These are phyloP conservation scores for Pterocles burchelli DNA, from an alignment of 2,113 vertebrate species.

Conservation along the genomic window DNA sequence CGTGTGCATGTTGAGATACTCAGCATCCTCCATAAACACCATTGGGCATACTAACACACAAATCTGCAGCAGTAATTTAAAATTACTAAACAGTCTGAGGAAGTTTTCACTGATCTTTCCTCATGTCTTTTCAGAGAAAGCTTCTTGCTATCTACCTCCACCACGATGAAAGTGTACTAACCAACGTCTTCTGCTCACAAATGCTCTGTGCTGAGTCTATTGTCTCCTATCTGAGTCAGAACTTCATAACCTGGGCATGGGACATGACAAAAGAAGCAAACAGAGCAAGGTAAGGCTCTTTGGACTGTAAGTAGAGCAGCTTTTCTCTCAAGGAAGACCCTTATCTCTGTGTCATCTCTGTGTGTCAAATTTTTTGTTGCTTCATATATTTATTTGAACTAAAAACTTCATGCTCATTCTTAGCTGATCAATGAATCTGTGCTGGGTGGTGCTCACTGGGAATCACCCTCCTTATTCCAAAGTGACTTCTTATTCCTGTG, in stretches of 20 bases:
- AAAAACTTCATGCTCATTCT: background rate
- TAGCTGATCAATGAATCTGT: background rate
- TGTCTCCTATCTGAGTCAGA: slow-evolving; percentile 98
- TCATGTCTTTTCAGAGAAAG: slow-evolving; percentile 88
- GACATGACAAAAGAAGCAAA: slow-evolving; percentile 97
- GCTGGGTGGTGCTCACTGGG: background rate
- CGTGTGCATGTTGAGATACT: background rate
- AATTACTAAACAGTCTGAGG: background rate
- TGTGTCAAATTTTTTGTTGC: background rate
- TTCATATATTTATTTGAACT: background rate
- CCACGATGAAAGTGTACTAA: slow-evolving; percentile 97
- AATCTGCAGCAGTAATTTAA: background rate
- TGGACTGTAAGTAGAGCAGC: background rate
- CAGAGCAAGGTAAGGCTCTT: slow-evolving; percentile 89
- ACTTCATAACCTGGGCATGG: slow-evolving; percentile 99
- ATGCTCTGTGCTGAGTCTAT: slow-evolving; percentile 99
- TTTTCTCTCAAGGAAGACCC: background rate
- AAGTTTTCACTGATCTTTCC: slow-evolving; percentile 32
- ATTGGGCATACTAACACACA: background rate
- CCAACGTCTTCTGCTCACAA: slow-evolving; percentile 99
- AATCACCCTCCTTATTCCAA: background rate
- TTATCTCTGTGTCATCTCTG: background rate
- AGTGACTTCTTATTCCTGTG: background rate
- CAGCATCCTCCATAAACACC: background rate
- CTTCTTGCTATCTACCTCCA: slow-evolving; percentile 99